phyloP scores from a whole-genome alignment of 2,888 invertebrate species.

The Trachelus stipa region DNA sequence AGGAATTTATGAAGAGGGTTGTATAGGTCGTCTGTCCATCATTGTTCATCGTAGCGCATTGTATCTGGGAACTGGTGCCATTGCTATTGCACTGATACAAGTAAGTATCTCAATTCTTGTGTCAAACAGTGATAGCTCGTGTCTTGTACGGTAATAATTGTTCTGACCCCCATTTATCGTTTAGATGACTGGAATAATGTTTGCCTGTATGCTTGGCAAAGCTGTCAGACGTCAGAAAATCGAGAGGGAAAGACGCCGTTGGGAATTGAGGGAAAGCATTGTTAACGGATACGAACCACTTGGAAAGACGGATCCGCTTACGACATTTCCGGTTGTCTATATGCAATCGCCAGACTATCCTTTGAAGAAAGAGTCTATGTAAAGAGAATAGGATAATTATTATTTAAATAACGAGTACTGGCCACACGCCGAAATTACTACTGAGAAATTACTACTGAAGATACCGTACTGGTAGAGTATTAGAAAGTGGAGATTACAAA shows the following conservation, averaged over 20 bases:
- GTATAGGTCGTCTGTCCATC: conserved; percentile 72
- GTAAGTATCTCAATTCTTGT: conserved; percentile 61
- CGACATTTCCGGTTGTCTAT: conserved; percentile 58
- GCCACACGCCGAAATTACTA: background rate
- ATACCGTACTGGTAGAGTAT: background rate
- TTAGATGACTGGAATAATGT: conserved; percentile 86
- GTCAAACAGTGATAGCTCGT: background rate
- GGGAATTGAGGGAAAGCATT: conserved; percentile 75
- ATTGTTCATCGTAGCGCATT: conserved; percentile 79
- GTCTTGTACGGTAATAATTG: background rate
- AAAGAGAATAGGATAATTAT: background rate
- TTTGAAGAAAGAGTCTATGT: conserved; percentile 27
- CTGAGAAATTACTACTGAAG: background rate
- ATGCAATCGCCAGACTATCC: conserved; percentile 49
- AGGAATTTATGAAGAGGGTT: conserved; percentile 68
- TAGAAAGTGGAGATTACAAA: background rate
- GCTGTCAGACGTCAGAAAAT: conserved; percentile 84
- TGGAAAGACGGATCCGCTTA: conserved; percentile 57
- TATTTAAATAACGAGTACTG: background rate
- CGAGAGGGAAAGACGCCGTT: conserved; percentile 77
- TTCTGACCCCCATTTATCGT: conserved; percentile 31
- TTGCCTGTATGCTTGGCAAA: conserved; percentile 89
- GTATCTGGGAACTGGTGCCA: conserved; percentile 79
- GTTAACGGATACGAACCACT: conserved; percentile 66
- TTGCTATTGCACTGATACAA: conserved; percentile 85